These are phyloP conservation scores for Eulemur mongoz DNA, from an alignment of 2,797 vertebrate genomes.

Conservation along the genomic window DNA sequence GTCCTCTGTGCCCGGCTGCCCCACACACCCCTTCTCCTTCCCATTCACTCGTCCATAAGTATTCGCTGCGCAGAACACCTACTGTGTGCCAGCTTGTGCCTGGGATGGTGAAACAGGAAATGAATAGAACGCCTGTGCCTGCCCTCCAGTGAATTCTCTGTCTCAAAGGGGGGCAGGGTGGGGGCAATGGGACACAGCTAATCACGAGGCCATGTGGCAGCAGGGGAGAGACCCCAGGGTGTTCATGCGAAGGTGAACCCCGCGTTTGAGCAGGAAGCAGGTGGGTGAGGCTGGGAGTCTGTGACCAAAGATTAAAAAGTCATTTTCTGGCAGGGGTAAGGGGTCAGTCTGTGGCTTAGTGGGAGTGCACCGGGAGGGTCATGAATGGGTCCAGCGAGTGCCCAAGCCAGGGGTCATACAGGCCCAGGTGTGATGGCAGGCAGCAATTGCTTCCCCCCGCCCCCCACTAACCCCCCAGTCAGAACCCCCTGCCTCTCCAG, in stretches of 20 bases:
- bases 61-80: background rate
- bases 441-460: background rate
- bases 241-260: too few species aligned
- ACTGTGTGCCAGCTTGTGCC: background rate
- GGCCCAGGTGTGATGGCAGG: background rate
- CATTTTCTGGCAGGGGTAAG: background rate
- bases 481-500: background rate
- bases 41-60: rapidly evolving
- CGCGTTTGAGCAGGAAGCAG: background rate
- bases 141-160: background rate
- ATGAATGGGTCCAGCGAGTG: background rate
- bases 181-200: too few species aligned
- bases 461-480: too few species aligned
- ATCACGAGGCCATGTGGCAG: rapidly evolving
- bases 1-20: rapidly evolving
- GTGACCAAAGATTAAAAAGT: background rate
- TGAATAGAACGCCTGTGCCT: background rate
- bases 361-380: background rate
- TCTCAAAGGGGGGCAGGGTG: background rate
- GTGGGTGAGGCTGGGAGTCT: background rate
- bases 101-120: background rate
- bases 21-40: background rate
- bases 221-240: background rate
- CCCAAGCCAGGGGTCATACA: background rate
- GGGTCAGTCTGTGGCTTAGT: background rate